phyloP scores from a whole-genome alignment of 2,113 vertebrate species.

The Oreotrochilus melanogaster region DNA sequence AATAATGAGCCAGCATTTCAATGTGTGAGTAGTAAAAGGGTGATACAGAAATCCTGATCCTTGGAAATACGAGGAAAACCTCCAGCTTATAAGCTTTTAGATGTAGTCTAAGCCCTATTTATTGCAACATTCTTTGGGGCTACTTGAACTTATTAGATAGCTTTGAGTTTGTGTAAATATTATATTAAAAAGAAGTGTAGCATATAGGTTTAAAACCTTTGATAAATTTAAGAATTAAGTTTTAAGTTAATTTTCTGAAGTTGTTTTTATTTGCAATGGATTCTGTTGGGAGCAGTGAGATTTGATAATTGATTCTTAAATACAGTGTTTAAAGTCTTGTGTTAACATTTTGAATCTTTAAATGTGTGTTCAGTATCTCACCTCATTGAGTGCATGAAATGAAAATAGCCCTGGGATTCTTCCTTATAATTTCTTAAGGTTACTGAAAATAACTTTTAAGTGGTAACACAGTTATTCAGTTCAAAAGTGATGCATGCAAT shows the following conservation, averaged over 20 bases:
- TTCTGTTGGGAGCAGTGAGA: background rate
- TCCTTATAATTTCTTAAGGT: background rate
- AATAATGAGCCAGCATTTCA: background rate
- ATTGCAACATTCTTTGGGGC: background rate
- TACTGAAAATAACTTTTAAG: background rate
- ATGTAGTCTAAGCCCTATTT: background rate
- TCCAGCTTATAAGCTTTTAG: background rate
- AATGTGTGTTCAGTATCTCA: background rate
- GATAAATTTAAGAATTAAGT: background rate
- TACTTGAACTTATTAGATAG: background rate
- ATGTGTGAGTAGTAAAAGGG: background rate
- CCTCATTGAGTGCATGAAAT: background rate
- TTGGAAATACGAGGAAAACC: background rate
- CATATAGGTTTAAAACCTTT: background rate
- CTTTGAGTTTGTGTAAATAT: background rate
- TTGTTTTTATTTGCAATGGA: background rate
- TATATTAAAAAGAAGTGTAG: background rate
- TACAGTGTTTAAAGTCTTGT: background rate
- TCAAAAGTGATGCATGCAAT: background rate
- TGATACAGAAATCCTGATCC: background rate
- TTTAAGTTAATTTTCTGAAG: background rate
- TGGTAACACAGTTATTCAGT: background rate
- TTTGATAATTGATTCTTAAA: background rate
- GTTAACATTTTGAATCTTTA: background rate
- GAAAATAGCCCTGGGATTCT: background rate